Evolutionary conservation across 2,888 invertebrate species (phyloP).

Genomic region (Amphipyra tragopoginis): DNA sequence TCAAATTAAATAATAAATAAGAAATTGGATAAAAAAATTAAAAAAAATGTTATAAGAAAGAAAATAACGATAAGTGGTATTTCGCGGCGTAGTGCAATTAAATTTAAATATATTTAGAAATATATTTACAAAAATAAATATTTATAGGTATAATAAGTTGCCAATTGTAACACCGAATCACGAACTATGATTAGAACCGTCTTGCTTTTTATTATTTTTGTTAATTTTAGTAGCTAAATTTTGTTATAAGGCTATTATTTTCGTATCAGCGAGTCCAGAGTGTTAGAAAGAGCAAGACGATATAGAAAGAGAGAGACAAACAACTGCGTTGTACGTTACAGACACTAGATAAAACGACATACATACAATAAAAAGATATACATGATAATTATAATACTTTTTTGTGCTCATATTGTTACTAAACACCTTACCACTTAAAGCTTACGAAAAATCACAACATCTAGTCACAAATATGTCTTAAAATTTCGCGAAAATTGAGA

Average conservation of each 20-base stretch:
- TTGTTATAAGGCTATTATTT: constrained; percentile 42
- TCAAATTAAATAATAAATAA: neutral
- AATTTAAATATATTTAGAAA: constrained; percentile 30
- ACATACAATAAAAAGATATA: neutral
- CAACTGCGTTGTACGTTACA: constrained; percentile 80
- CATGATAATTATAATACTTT: neutral
- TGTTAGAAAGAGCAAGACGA: constrained; percentile 68
- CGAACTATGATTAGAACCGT: constrained; percentile 58
- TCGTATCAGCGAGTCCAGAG: constrained; percentile 32
- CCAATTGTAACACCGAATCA: constrained; percentile 61
- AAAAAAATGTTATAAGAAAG: constrained; percentile 3
- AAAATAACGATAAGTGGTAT: constrained; percentile 19
- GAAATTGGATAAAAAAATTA: neutral
- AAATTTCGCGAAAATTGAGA: too few relatives aligned
- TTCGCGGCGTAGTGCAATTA: constrained; percentile 24
- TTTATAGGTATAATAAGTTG: constrained; percentile 38
- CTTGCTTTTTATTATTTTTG: constrained; percentile 52
- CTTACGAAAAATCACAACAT: too few relatives aligned
- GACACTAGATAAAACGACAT: constrained; percentile 66
- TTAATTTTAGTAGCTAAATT: constrained; percentile 41
- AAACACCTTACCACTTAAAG: too few relatives aligned
- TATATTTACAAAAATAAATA: constrained; percentile 45
- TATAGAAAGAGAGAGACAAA: constrained; percentile 55
- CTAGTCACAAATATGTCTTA: too few relatives aligned
- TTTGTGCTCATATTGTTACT: neutral